Base-by-base conservation (phyloP, 2,797 vertebrate species). In the Tarsius wallacei region DNA sequence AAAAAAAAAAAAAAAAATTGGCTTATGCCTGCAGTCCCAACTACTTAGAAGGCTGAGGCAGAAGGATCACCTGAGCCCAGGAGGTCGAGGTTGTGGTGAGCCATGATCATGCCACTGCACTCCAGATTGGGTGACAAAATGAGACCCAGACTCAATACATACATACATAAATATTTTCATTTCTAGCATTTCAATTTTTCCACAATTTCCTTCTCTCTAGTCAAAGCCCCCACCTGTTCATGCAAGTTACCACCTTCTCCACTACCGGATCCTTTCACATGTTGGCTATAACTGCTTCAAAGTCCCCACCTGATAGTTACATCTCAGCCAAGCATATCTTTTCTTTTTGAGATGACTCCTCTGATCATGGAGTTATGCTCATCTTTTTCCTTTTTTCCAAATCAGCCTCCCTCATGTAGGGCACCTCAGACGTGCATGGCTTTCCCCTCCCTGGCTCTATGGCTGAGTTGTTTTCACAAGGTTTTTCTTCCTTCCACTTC, bases 401-500 rank as follows among this genome's bases (percentile, higher is more conserved):
- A 66, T 66, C n/a, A 74, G 63, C 33, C 24, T 90, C 51, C 42
- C 42, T 42, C 42, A 59, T 57, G 7, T 42, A 31, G 84, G 55
- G 71, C 55, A 86, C 7, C 64, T 63, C 61, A 93, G 70, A 87
- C 22, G 1, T 1, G 13, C 26, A 9, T 14, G 24, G 42, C 63
- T 90, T 94, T 70, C 24, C n/a, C 26, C 6, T 70, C 47, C n/a
- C 49, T 82, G 36, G 74, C 42, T 84, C 59, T 97, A 78, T 55
- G 47, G 11, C 83, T 77, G 59, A 31, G 31, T 47, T 80, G 47
- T 90, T 95, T 96, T 55, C 36, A 24, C 49, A 94, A 36, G 73
- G 7, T 42, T 83, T 81, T 80, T 82, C 5, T 93, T 26, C 70
- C 66, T 80, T 77, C 76, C 57, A 63, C 31, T 84, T 81, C 14